A percentile compares a stretch with the other conserved stretches of the same genome.
These are phyloP conservation scores for Shinisaurus crocodilurus DNA, from an alignment of 2,113 vertebrate genomes.

Conservation along the genomic window DNA sequence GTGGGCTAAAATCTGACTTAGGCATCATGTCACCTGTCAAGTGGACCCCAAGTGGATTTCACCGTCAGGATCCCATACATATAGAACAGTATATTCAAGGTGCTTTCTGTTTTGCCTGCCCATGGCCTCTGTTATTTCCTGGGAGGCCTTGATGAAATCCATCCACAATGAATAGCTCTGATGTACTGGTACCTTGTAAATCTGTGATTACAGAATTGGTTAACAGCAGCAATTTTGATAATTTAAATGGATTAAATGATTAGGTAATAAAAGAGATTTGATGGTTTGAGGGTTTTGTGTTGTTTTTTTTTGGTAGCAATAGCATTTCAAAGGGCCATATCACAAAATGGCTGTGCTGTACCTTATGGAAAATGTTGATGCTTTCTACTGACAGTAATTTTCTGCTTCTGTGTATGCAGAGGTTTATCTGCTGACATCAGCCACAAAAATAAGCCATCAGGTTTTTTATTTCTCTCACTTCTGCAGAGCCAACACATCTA, in stretches of 20 bases:
- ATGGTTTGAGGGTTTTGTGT: background rate
- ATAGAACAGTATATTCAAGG: background rate
- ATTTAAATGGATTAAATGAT: background rate
- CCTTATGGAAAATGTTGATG: conserved; percentile 57
- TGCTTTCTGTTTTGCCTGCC: background rate
- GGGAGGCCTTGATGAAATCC: background rate
- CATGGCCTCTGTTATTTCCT: background rate
- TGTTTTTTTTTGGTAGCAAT: background rate
- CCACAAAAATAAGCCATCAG: conserved; percentile 56
- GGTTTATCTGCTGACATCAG: conserved; percentile 58
- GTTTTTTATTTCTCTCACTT: conserved; percentile 52
- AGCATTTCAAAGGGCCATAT: conserved; percentile 38
- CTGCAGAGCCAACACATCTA: background rate
- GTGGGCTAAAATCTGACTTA: background rate
- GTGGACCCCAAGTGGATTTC: background rate
- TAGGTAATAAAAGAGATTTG: background rate
- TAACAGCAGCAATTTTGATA: background rate
- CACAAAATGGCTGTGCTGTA: conserved; percentile 51
- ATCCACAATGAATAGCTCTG: background rate
- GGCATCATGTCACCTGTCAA: background rate
- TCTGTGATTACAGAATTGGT: background rate
- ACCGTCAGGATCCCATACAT: too few species aligned
- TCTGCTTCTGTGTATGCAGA: conserved; percentile 17
- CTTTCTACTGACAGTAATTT: conserved; percentile 56
- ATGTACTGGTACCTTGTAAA: background rate